Base-by-base conservation (phyloP, 2,113 vertebrate genomes). In the Pteropus alecto region DNA sequence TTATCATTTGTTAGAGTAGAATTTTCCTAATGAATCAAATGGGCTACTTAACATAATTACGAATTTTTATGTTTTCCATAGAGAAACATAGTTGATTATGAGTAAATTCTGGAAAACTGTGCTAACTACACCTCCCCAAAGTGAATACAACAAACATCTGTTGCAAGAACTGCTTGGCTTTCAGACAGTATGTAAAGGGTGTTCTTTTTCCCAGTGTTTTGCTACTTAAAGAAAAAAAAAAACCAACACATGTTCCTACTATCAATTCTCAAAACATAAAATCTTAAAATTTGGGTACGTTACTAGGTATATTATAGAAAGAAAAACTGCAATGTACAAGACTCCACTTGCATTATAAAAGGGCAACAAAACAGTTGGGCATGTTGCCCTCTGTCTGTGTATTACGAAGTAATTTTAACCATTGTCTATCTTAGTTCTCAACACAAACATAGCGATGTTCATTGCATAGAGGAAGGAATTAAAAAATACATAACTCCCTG, bases 61-160 rank as follows among this genome's bases (percentile, higher is more conserved):
- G 79, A 73, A 46, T 95, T 97, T 95, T 96, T 93, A 89, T 88
- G 79, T n/a, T 96, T 97, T 77, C 67, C 70, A 95, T 38, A n/a
- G 68, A 97, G 79, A 92, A 97, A 97, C 14, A 65, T 6, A 93
- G 77, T 61, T 94, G 73, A 92, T 89, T 87, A 94, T 43, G 94
- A 98, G 35, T 95, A 96, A 90, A 95, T 90, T 97, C 83, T 98
- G 63, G 97, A 98, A 98, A 98, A 97, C 90, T 56, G 88, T 78
- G 93, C 94, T 77, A 97, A 98, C 22, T 96, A 87, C 78, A 97
- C 74, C 98, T 98, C 95, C 86, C 96, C 94, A 96, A 46, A 97
- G 96, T 95, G 97, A 97, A 95, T 97, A 95, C 15, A 97, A 97
- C 87, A 97, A 98, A 98, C 98, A 99, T 98, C 98, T 98, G 98